These are phyloP conservation scores for Drosophila grimshawi DNA, from an alignment of 1,140 invertebrate genomes.

Conservation along the genomic window DNA sequence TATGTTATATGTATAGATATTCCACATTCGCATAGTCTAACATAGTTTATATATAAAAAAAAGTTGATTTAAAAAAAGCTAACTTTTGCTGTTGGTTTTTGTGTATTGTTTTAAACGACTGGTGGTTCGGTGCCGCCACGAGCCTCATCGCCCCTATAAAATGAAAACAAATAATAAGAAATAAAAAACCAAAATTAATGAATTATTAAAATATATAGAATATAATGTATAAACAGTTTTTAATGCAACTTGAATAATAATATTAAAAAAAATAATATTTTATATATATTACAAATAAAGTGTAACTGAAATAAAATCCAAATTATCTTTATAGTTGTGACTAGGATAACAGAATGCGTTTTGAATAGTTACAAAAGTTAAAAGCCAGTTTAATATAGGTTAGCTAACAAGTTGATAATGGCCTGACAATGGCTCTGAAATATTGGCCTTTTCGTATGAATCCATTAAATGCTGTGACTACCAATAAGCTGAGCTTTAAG, in stretches of 20 bases:
- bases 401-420: too few species aligned
- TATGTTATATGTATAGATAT: constrained; percentile 5
- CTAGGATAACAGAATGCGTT: too few species aligned
- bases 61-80: constrained; percentile 68
- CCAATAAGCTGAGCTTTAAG: background rate
- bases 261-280: constrained; percentile 2
- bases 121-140: constrained; percentile 75
- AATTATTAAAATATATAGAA: constrained; percentile 26
- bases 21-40: constrained; percentile 1
- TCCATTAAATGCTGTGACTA: too few species aligned
- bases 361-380: too few species aligned
- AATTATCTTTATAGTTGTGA: too few species aligned
- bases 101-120: constrained; percentile 66
- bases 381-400: too few species aligned
- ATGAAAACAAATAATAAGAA: constrained; percentile 22
- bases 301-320: too few species aligned
- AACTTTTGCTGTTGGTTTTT: constrained; percentile 42
- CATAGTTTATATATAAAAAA: constrained; percentile 56
- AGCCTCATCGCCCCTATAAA: constrained; percentile 61
- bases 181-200: constrained; percentile 19
- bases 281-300: background rate
- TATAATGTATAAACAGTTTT: constrained; percentile 12
- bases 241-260: background rate
- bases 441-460: too few species aligned
- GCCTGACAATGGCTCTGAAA: too few species aligned